These are phyloP conservation scores for Conus canariensis DNA, from an alignment of 2,888 invertebrate species.

Conservation along the genomic window DNA sequence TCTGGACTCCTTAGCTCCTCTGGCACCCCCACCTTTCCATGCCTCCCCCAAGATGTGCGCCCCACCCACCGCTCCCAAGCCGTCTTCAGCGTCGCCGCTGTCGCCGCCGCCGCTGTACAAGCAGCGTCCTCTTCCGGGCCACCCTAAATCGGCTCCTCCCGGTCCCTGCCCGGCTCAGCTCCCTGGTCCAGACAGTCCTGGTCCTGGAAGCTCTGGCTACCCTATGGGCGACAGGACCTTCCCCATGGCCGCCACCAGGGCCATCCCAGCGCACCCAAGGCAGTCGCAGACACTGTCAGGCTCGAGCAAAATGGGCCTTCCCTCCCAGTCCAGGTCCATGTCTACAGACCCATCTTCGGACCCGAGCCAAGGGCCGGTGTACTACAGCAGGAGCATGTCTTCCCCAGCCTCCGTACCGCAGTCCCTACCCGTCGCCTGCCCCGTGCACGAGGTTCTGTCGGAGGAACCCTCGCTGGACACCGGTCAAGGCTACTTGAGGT, in stretches of 20 bases:
- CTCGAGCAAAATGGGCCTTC: constrained; percentile 25
- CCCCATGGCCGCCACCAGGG: constrained; percentile 42
- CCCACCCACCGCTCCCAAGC: constrained; percentile 51
- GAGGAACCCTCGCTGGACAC: not conserved
- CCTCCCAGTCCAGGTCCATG: constrained; percentile 13
- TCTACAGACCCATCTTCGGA: not conserved
- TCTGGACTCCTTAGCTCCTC: constrained; percentile 43
- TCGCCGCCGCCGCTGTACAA: constrained; percentile 54
- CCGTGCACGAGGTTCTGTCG: not conserved
- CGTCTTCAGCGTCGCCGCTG: constrained; percentile 43
- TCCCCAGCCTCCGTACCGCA: constrained; percentile 1
- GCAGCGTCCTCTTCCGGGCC: constrained; percentile 50
- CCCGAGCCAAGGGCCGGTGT: not conserved
- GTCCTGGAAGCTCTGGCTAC: not conserved
- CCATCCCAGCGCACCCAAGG: constrained; percentile 43
- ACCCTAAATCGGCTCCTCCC: constrained; percentile 45
- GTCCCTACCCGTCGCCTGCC: constrained; percentile 12
- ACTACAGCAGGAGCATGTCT: constrained; percentile 9
- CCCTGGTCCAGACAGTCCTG: not conserved
- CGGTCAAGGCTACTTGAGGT: not conserved
- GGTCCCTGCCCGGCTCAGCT: constrained; percentile 34
- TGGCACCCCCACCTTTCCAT: constrained; percentile 51
- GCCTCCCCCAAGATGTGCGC: constrained; percentile 46
- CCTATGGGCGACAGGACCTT: constrained; percentile 6
- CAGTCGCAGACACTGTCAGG: constrained; percentile 29